Conservation (phyloP, 2,888 invertebrate genomes). For the Melanargia galathea region DNA sequence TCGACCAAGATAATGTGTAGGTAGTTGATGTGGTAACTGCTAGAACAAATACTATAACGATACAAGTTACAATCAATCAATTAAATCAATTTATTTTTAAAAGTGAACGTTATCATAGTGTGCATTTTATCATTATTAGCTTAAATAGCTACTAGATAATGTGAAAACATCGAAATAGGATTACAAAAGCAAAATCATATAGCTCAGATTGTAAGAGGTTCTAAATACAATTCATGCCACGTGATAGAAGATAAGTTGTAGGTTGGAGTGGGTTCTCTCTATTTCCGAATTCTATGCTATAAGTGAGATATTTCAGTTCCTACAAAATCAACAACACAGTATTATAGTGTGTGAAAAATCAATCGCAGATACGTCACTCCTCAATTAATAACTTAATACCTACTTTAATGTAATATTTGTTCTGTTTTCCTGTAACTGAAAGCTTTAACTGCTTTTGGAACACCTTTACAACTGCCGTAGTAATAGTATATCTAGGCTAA, state of each 20-base stretch:
- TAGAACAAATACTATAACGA: too few species aligned
- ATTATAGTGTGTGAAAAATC: too few species aligned
- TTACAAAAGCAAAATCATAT: not conserved
- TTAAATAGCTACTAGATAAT: not conserved
- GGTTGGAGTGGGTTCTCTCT: not conserved
- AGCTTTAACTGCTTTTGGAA: conserved; percentile 7
- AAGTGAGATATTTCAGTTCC: too few species aligned
- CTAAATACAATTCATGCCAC: not conserved
- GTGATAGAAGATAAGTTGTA: not conserved
- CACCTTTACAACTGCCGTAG: not conserved
- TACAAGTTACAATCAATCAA: too few species aligned
- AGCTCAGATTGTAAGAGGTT: not conserved
- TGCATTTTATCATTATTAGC: not conserved
- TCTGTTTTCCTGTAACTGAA: too few species aligned
- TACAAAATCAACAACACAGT: too few species aligned
- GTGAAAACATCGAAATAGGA: not conserved
- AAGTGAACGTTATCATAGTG: not conserved
- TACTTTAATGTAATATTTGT: too few species aligned
- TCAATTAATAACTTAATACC: too few species aligned
- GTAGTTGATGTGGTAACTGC: too few species aligned
- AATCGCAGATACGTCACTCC: too few species aligned
- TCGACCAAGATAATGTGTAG: too few species aligned
- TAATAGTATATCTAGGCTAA: not conserved
- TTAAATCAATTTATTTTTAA: not conserved
- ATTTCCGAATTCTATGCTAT: too few species aligned